A percentile compares a stretch with the other conserved stretches of the same genome.
Conservation (phyloP, 1,140 invertebrate genomes). For the Oncopeltus fasciatus region DNA sequence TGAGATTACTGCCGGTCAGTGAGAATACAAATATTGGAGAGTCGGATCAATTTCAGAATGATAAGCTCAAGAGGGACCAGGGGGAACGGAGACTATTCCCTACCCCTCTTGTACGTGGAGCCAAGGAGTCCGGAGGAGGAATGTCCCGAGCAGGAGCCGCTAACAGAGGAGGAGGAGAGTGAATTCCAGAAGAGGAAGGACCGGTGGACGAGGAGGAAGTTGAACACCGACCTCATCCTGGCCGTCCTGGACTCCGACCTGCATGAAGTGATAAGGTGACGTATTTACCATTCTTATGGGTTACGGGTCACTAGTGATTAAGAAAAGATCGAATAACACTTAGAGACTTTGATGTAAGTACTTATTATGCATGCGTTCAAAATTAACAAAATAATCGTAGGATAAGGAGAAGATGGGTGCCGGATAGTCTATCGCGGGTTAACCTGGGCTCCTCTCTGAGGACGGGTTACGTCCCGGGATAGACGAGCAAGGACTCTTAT, state of each 20-base stretch:
- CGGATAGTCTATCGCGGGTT: no score
- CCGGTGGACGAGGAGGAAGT: neutral
- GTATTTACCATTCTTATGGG: no score
- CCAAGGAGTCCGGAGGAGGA: neutral
- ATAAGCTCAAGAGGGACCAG: neutral
- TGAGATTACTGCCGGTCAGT: neutral
- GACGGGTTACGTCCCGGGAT: no score
- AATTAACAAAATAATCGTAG: no score
- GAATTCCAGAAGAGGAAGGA: neutral
- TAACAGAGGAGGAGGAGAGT: neutral
- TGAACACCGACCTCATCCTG: neutral
- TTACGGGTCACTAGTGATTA: no score
- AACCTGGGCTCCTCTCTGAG: no score
- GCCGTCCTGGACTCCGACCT: neutral
- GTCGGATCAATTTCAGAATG: neutral
- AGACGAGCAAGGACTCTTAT: no score
- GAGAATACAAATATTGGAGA: neutral
- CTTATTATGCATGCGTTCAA: no score
- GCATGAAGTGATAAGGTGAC: neutral
- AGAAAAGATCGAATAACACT: no score
- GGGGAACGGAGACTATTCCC: neutral
- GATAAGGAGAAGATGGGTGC: no score
- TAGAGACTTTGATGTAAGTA: no score
- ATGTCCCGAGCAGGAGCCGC: no score
- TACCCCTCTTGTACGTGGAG: neutral